Percentiles rank a stretch among this genome's conserved stretches.
Conservation (phyloP, 2,797 vertebrate genomes). For the Menidia menidia region DNA sequence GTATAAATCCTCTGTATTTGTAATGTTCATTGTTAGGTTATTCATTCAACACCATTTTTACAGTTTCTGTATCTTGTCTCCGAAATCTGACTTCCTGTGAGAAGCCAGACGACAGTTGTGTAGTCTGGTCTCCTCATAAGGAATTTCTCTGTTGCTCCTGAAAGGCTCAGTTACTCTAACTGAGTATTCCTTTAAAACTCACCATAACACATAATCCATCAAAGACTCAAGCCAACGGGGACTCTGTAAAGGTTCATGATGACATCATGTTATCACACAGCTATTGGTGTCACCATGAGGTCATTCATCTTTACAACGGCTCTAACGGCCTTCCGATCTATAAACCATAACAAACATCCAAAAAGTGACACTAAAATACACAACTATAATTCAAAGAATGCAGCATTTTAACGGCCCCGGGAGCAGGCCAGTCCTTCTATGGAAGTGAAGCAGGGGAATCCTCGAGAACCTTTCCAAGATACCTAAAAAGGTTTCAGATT, state of each 20-base stretch:
- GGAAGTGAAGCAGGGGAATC: conserved; percentile 19
- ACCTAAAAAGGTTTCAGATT: conserved; percentile 39
- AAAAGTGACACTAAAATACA: conserved; percentile 58
- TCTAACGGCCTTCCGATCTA: conserved; percentile 30
- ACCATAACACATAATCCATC: neutral
- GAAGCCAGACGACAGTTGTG: neutral
- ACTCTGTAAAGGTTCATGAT: neutral
- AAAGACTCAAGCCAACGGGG: conserved; percentile 3
- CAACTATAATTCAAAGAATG: conserved; percentile 48
- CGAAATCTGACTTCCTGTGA: neutral
- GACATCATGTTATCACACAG: conserved; percentile 33
- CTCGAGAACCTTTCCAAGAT: neutral
- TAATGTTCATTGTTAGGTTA: neutral
- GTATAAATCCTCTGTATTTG: neutral
- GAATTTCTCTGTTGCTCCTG: conserved; percentile 1
- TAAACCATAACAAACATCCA: conserved; percentile 43
- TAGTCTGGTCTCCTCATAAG: neutral
- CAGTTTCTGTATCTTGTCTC: neutral
- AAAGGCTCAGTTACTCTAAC: neutral
- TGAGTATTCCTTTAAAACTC: neutral
- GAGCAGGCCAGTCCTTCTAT: conserved; percentile 55
- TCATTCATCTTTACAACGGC: conserved; percentile 34
- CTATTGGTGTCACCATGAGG: conserved; percentile 40
- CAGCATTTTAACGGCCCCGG: conserved; percentile 9
- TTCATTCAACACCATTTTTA: neutral